Evolutionary conservation across 2,797 vertebrate genomes (phyloP).

Genomic region (Aulostomus chinensis): DNA sequence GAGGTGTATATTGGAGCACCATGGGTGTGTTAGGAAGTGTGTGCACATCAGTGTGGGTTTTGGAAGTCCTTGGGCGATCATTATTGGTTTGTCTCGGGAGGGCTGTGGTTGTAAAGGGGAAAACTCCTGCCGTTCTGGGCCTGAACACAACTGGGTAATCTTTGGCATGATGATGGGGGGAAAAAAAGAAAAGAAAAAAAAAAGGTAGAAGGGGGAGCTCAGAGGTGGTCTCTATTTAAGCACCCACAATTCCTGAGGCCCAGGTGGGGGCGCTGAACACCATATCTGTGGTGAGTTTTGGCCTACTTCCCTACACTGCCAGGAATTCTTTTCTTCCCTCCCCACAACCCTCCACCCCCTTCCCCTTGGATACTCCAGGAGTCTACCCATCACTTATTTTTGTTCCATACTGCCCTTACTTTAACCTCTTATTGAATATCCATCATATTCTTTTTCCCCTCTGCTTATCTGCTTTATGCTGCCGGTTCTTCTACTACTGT

Average conservation of each 20-base stretch:
- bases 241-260: constrained; percentile 42
- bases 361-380: constrained; percentile 11
- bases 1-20: constrained; percentile 30
- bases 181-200: constrained; percentile 33
- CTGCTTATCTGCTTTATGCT: not conserved
- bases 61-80: constrained; percentile 59
- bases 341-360: constrained; percentile 1
- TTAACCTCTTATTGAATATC: constrained; percentile 8
- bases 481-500: not conserved
- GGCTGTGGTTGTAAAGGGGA: constrained; percentile 60
- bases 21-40: constrained; percentile 15
- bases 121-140: constrained; percentile 63
- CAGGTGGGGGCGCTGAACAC: constrained; percentile 71
- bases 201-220: constrained; percentile 73
- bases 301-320: constrained; percentile 61
- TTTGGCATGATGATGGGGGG: constrained; percentile 68
- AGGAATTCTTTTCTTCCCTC: constrained; percentile 64
- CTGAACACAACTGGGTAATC: constrained; percentile 69
- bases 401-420: not conserved
- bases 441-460: constrained; percentile 5
- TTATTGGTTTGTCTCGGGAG: constrained; percentile 60
- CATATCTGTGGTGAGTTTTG: constrained; percentile 64
- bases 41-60: constrained; percentile 48
- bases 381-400: not conserved
- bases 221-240: constrained; percentile 74